Percentiles rank a stretch among this genome's conserved stretches.
These are phyloP conservation scores for Calypte anna DNA, from an alignment of 2,113 vertebrate genomes.

Conservation along the genomic window DNA sequence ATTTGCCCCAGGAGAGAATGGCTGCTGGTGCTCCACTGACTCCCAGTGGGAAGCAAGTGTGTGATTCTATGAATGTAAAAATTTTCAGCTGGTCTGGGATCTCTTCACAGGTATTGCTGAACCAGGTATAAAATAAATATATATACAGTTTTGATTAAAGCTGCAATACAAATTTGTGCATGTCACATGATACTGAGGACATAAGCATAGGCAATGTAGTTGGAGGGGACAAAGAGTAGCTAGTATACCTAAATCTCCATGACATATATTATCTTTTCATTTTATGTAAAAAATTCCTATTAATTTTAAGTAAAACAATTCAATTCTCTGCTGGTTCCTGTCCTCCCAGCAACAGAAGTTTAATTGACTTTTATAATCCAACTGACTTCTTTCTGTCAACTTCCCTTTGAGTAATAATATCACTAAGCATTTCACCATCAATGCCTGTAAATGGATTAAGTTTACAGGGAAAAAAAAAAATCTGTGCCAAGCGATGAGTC, in stretches of 20 bases:
- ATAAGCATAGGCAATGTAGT: neutral
- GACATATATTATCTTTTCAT: neutral
- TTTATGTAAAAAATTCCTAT: neutral
- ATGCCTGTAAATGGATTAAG: neutral
- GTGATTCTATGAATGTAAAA: neutral
- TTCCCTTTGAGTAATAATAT: neutral
- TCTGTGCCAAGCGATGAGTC: neutral
- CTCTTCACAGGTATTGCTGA: neutral
- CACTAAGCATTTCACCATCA: neutral
- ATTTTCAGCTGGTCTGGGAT: neutral
- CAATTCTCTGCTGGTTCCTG: neutral
- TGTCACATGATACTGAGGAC: neutral
- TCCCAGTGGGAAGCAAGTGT: neutral
- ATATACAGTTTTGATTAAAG: neutral
- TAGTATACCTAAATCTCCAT: neutral
- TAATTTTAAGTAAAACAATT: neutral
- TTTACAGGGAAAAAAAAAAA: neutral
- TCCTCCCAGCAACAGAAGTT: neutral
- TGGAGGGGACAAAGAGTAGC: neutral
- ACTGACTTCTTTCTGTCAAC: neutral
- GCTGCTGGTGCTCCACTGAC: neutral
- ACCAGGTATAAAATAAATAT: neutral
- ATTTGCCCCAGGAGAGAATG: neutral
- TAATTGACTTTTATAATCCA: neutral
- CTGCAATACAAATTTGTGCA: neutral